phyloP scores from a whole-genome alignment of 2,888 invertebrate species.

The Phasia obesa region DNA sequence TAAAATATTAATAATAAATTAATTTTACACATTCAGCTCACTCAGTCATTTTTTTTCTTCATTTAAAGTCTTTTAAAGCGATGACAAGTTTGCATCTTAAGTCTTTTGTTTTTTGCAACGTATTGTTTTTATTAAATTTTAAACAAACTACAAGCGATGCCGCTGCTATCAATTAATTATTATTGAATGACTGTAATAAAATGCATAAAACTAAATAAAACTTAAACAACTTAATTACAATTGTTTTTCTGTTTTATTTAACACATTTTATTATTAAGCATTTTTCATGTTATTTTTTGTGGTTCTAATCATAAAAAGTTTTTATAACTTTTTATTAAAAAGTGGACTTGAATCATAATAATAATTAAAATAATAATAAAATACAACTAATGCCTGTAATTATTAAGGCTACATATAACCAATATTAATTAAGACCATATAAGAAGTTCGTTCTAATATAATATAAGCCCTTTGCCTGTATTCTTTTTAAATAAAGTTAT shows the following conservation, averaged over 20 bases:
- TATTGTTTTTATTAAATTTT: not conserved
- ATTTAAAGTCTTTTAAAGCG: not conserved
- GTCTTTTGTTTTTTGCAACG: constrained; percentile 36
- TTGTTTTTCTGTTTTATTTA: constrained; percentile 1
- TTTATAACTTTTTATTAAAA: not conserved
- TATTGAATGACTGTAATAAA: constrained; percentile 1
- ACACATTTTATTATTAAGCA: constrained; percentile 1
- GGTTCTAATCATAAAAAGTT: constrained; percentile 8
- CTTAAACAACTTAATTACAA: constrained; percentile 12
- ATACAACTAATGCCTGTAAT: constrained; percentile 24
- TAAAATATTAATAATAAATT: no score
- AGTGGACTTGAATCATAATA: not conserved
- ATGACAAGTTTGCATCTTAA: constrained; percentile 39
- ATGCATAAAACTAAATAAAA: not conserved
- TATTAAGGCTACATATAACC: constrained; percentile 15
- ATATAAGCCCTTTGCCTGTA: not conserved
- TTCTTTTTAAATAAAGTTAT: not conserved
- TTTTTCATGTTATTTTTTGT: not conserved
- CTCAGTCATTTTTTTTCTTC: no score
- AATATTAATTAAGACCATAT: constrained; percentile 12
- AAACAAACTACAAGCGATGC: not conserved
- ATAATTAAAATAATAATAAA: no score
- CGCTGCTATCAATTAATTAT: not conserved
- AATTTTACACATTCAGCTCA: no score
- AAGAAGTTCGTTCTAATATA: no score